Conservation (phyloP, 2,888 invertebrate genomes). For the Drosophila nr. perissopoda region DNA sequence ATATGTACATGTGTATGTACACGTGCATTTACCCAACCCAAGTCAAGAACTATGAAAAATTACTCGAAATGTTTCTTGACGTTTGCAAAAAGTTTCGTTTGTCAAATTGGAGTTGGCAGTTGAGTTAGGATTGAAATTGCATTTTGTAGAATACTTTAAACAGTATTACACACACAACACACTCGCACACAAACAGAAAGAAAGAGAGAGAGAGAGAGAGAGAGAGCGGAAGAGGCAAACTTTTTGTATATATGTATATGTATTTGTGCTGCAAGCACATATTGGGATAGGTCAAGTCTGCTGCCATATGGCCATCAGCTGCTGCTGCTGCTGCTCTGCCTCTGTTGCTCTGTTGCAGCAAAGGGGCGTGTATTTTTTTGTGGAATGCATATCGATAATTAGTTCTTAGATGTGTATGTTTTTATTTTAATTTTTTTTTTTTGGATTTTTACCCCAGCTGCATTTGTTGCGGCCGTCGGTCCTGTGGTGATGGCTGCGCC, state of each 20-base stretch:
- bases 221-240: constrained; percentile 17
- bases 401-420: constrained; percentile 8
- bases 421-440: not conserved
- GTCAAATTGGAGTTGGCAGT: constrained; percentile 52
- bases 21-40: constrained; percentile 20
- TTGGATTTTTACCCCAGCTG: constrained; percentile 75
- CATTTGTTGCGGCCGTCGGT: constrained; percentile 68
- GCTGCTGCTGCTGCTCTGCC: constrained; percentile 31
- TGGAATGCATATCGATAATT: constrained; percentile 23
- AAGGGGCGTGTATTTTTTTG: constrained; percentile 38
- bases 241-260: constrained; percentile 18
- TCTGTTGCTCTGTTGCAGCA: constrained; percentile 30
- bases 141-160: constrained; percentile 48
- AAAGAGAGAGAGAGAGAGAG: constrained; percentile 6
- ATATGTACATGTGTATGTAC: not conserved
- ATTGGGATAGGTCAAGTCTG: constrained; percentile 77
- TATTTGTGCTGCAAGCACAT: constrained; percentile 43
- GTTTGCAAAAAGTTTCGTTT: constrained; percentile 48
- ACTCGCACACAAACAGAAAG: constrained; percentile 9
- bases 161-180: constrained; percentile 31
- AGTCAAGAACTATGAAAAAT: constrained; percentile 61
- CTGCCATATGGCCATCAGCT: constrained; percentile 71
- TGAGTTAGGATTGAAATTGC: constrained; percentile 43
- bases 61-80: constrained; percentile 54
- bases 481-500: constrained; percentile 80